phyloP scores from a whole-genome alignment of 1,140 invertebrate species.

The Lepidurus apus region DNA sequence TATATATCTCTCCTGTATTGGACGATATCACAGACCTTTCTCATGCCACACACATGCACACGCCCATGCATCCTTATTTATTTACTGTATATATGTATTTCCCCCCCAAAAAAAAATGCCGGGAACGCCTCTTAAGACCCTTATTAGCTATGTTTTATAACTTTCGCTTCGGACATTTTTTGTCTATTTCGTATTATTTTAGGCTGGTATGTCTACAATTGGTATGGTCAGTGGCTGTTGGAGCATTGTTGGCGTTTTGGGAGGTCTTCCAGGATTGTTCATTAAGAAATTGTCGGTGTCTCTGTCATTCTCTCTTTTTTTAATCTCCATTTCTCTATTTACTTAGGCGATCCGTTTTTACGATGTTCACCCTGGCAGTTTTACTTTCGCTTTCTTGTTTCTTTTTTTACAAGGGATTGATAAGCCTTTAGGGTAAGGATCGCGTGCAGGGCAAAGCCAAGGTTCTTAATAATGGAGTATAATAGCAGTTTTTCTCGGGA shows the following conservation, averaged over 20 bases:
- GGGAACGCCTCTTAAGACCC: not conserved
- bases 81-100: not conserved
- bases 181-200: too few species aligned
- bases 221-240: too few species aligned
- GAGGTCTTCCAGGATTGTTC: not conserved
- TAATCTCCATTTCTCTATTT: not conserved
- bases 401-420: not conserved
- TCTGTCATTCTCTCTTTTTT: not conserved
- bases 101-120: not conserved
- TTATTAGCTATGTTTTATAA: constrained; percentile 11
- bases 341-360: not conserved
- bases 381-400: not conserved
- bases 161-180: not conserved
- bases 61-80: not conserved
- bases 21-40: not conserved
- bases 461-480: not conserved
- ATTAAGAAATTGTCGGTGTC: constrained; percentile 9
- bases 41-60: constrained; percentile 2
- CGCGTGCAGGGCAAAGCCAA: not conserved
- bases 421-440: constrained; percentile 11
- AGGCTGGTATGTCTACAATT: too few species aligned
- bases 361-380: not conserved
- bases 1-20: not conserved
- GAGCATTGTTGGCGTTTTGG: not conserved
- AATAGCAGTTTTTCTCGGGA: not conserved